Conservation (phyloP, 2,888 invertebrate genomes). For the Tetranychus truncatus region DNA sequence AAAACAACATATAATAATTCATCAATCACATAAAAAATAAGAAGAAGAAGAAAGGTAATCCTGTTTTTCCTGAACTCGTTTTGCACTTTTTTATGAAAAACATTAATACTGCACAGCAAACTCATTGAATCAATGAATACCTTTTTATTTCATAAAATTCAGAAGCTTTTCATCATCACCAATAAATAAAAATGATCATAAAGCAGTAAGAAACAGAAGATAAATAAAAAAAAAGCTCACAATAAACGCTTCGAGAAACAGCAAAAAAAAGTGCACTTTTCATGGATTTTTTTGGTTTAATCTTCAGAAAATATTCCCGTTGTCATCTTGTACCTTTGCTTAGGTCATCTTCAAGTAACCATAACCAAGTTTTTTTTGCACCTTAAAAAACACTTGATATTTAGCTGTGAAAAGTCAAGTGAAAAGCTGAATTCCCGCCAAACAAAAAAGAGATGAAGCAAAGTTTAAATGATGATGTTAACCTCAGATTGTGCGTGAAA, state of each 20-base stretch:
- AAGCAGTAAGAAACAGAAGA: not conserved
- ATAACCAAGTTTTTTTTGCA: constrained; percentile 2
- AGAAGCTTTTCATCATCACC: too few species aligned
- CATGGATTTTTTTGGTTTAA: not conserved
- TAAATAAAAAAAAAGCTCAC: not conserved
- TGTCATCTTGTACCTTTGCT: not conserved
- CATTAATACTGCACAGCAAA: too few species aligned
- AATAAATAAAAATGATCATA: too few species aligned
- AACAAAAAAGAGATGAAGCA: not conserved
- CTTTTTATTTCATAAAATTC: not conserved
- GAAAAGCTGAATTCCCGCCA: not conserved
- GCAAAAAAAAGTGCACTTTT: too few species aligned
- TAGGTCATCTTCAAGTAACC: not conserved
- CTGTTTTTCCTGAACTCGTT: too few species aligned
- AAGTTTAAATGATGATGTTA: not conserved
- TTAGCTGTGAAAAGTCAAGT: not conserved
- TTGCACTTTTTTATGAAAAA: too few species aligned
- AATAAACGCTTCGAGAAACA: not conserved
- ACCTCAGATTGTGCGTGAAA: not conserved
- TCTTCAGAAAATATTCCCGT: not conserved
- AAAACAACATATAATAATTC: too few species aligned
- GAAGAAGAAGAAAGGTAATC: too few species aligned
- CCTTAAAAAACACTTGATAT: not conserved
- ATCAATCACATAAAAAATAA: too few species aligned
- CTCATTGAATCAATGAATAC: not conserved